Evolutionary conservation across 2,113 vertebrate genomes (phyloP).

Genomic region (Sorex fumeus): DNA sequence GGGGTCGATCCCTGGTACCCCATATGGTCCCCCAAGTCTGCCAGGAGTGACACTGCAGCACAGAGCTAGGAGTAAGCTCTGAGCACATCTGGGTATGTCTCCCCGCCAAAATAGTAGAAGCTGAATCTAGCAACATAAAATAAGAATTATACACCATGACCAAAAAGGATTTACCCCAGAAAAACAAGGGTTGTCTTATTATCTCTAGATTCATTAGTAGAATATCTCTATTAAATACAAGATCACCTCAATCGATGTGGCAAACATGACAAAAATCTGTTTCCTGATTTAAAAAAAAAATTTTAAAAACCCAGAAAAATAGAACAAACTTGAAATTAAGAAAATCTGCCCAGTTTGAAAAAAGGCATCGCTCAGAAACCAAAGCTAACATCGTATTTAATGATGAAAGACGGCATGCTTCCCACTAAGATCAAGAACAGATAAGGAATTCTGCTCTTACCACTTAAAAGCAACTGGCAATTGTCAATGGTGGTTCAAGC

Average conservation of each 20-base stretch:
- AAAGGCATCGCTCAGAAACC: conserved; percentile 18
- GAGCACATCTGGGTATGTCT: no score
- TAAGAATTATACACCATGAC: background rate
- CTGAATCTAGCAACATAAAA: background rate
- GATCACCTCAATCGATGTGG: background rate
- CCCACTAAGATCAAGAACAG: background rate
- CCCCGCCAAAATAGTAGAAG: conserved; percentile 17
- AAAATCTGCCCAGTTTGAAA: background rate
- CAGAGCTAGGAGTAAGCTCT: no score
- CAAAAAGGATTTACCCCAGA: background rate
- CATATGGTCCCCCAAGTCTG: no score
- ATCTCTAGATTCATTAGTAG: conserved; percentile 28
- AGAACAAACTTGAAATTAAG: conserved; percentile 36
- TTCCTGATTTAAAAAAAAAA: background rate
- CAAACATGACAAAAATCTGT: background rate
- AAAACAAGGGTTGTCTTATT: conserved; percentile 40
- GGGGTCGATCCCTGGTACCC: no score
- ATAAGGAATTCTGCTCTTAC: conserved; percentile 31
- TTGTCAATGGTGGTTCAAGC: background rate
- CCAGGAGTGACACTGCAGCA: no score
- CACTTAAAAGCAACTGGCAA: background rate
- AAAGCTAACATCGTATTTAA: background rate
- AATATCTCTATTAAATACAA: background rate
- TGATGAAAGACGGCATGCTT: background rate
- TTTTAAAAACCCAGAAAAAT: background rate